Percentiles rank a stretch among this genome's conserved stretches.
Conservation (phyloP, 2,888 invertebrate genomes). For the Emmelina monodactyla region DNA sequence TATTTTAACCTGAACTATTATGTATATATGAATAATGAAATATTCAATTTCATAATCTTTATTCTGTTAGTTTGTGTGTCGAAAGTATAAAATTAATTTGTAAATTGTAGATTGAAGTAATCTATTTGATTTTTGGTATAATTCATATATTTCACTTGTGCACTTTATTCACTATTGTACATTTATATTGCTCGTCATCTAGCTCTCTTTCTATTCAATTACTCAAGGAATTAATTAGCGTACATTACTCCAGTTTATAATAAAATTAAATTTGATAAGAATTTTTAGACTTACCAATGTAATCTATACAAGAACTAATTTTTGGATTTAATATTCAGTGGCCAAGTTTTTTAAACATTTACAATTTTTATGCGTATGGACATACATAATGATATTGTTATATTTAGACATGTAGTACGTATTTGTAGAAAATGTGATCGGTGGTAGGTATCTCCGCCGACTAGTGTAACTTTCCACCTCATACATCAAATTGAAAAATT, state of each 20-base stretch:
- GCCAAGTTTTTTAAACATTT: constrained; percentile 58
- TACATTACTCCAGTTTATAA: no score
- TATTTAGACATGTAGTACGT: constrained; percentile 46
- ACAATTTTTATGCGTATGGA: constrained; percentile 60
- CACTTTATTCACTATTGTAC: constrained; percentile 51
- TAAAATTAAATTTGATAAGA: no score
- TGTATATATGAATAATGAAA: constrained; percentile 43
- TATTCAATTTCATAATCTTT: constrained; percentile 23
- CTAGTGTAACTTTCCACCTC: constrained; percentile 42
- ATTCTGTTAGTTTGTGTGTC: constrained; percentile 27
- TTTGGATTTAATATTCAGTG: constrained; percentile 27
- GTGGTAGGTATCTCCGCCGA: constrained; percentile 26
- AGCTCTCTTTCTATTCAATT: no score
- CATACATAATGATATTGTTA: constrained; percentile 42
- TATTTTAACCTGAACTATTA: constrained; percentile 15
- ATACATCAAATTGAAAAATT: constrained; percentile 37
- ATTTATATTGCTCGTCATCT: constrained; percentile 41
- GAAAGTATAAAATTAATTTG: constrained; percentile 37
- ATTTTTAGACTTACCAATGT: neutral
- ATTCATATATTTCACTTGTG: constrained; percentile 33
- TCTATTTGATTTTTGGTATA: constrained; percentile 45
- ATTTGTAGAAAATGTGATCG: constrained; percentile 47
- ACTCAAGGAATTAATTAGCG: no score
- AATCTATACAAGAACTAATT: neutral
- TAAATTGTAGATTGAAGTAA: constrained; percentile 48